Base-by-base conservation (phyloP, 2,113 vertebrate genomes). In the Chlamydotis undulata region DNA sequence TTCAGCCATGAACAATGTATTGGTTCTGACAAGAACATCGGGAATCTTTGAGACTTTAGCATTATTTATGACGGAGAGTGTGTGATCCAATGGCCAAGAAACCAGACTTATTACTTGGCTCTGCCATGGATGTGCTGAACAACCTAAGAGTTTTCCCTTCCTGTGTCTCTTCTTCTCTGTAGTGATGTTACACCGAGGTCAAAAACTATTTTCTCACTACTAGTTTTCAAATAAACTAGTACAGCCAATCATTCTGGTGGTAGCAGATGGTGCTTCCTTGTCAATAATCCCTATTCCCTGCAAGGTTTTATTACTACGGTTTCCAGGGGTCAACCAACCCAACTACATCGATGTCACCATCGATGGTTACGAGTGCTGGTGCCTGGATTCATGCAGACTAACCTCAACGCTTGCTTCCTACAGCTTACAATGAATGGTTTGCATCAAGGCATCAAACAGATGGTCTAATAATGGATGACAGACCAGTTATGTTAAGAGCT, bases 41-140 rank as follows among this genome's bases (percentile, higher is more conserved):
- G 65, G 74, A 75, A 84, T 76, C 65, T 96, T 82, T 53, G 74
- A 87, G 81, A 78, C 7, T 87, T 89, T 8, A 87, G 31, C 35
- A 45, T 88, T 68, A 92, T 96, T 95, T 94, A 90, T 81, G 92
- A 53, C 0, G 2, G 35, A 71, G 31, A 60, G 22, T 28, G 45
- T 60, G 47, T 63, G 50, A 91, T 75, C 55, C 89, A 73, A 17
- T 50, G 79, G 71, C 86, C 86, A 84, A 90, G 69, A 82, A 92
- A 73, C 25, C 17, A n/a, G 91, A 92, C 91, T 82, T 93, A 79
- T 53, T 81, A 69, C 69, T 89, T 68, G 69, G 83, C 69, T 92
- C 45, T 84, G 69, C 39, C 76, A 23, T 23, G 53, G 47, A 81
- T 5, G 2, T 89, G 56, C 64, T 74, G 33, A 90, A 87, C 25